A percentile compares a stretch with the other conserved stretches of the same genome.
These are phyloP conservation scores for Penaeus japonicus DNA, from an alignment of 1,140 invertebrate genomes.

Conservation along the genomic window DNA sequence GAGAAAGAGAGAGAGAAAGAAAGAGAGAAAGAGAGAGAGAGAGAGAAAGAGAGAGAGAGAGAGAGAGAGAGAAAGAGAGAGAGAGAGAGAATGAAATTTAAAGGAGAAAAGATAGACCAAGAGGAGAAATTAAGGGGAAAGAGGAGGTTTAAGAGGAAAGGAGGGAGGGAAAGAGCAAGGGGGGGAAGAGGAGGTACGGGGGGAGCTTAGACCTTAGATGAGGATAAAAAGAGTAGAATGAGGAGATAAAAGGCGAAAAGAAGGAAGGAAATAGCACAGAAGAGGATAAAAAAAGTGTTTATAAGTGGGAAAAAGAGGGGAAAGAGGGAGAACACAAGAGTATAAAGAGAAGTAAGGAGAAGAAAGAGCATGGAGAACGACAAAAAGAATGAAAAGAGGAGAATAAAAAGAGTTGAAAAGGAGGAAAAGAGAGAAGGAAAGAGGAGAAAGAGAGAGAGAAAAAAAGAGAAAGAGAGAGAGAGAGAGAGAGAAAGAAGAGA, in stretches of 20 bases:
- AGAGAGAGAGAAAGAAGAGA: background rate
- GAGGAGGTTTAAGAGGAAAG: background rate
- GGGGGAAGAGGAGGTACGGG: background rate
- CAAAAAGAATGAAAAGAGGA: background rate
- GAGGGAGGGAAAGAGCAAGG: background rate
- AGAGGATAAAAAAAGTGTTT: background rate
- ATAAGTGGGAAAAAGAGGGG: background rate
- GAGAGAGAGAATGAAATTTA: background rate
- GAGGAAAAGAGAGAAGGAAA: background rate
- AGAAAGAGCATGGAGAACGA: background rate
- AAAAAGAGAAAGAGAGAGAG: background rate
- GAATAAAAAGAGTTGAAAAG: background rate
- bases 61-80: background rate
- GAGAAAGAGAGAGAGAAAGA: conserved; percentile 7
- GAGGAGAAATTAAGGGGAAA: background rate
- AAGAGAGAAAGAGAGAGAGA: conserved; percentile 23
- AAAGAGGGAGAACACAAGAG: background rate
- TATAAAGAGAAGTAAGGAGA: no score
- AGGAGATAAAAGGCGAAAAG: no score
- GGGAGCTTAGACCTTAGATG: background rate
- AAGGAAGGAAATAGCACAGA: background rate
- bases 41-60: conserved; percentile 6
- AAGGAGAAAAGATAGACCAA: background rate
- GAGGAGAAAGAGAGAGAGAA: background rate
- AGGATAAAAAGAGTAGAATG: background rate